These are phyloP conservation scores for Augochlorella aurata DNA, from an alignment of 2,888 invertebrate genomes.

Conservation along the genomic window DNA sequence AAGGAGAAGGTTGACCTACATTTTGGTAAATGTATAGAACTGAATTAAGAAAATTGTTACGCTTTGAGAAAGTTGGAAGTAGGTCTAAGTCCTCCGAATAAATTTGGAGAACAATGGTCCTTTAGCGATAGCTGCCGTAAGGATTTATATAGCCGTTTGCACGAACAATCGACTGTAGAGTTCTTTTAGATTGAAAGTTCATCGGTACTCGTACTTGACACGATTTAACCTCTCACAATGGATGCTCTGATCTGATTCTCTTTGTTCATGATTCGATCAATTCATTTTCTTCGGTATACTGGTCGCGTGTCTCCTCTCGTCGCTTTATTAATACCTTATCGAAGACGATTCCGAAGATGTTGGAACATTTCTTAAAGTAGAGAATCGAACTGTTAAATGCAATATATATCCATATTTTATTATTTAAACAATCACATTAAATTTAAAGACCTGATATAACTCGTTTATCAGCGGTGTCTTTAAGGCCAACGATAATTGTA, in stretches of 20 bases:
- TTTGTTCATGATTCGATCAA: conserved; percentile 32
- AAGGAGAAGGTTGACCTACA: too few species aligned
- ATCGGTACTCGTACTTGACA: conserved; percentile 21
- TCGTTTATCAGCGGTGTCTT: too few species aligned
- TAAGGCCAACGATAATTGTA: too few species aligned
- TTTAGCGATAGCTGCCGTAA: neutral
- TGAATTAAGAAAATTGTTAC: too few species aligned
- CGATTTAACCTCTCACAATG: conserved; percentile 13
- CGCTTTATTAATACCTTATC: neutral
- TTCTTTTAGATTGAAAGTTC: conserved; percentile 11
- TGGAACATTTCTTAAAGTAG: neutral
- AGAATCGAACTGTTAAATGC: too few species aligned
- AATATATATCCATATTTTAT: too few species aligned
- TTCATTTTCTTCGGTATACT: conserved; percentile 15
- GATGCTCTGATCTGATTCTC: conserved; percentile 26
- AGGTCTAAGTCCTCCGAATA: too few species aligned
- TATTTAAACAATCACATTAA: too few species aligned
- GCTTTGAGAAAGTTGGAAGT: too few species aligned
- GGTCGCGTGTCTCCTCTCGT: conserved; percentile 24
- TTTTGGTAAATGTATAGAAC: too few species aligned
- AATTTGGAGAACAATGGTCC: neutral
- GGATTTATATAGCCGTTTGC: neutral
- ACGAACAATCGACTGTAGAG: neutral
- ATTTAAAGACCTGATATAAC: too few species aligned
- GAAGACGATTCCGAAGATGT: neutral